Base-by-base conservation (phyloP, 2,797 vertebrate genomes). In the Mus spretus region DNA sequence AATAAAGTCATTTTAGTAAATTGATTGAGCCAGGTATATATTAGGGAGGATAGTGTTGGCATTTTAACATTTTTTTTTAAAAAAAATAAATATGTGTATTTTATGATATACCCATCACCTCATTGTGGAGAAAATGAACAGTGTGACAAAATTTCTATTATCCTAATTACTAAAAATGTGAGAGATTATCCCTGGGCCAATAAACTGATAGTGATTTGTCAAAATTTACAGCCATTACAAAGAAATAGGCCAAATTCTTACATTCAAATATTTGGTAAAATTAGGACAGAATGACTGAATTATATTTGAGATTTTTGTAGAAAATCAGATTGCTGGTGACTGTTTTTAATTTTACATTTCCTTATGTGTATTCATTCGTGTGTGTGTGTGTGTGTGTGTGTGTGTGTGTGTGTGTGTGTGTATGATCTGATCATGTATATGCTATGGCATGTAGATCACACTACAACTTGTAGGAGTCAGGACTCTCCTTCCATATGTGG, bases 1-100 rank as follows among this genome's bases (percentile, higher is more conserved):
- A 90, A 82, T 93, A 85, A 87, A 55, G 22, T 88, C 31, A 79
- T 75, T 90, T 90, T 13, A 95, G 9, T 92, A 89, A 86, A 78
- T 77, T 87, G 22, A 77, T 59, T 77, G 86, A 90, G 34, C 3
- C 34, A 57, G 59, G n/a, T 80, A 34, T 40, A 17, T 55, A 28
- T 4, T 70, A 59, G 9, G 19, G 53, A 95, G 91, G 47, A 78
- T 53, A n/a, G 3, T 22, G 31, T n/a, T 97, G 50, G 7, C 22
- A 90, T 93, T 90, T 96, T 89, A 77, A 78, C 4, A 11, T 11
- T 50, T 12, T 83, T 22, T 85, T 94, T n/a, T n/a, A n/a, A 44
- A 44, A 44, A 44, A 13, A 34, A 89, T 83, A 86, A 26, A 55
- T 86, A 92, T 83, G 63, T 81, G 5, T 74, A 61, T 79, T 3